phyloP scores from a whole-genome alignment of 2,113 vertebrate genomes.

The Cettia cetti region DNA sequence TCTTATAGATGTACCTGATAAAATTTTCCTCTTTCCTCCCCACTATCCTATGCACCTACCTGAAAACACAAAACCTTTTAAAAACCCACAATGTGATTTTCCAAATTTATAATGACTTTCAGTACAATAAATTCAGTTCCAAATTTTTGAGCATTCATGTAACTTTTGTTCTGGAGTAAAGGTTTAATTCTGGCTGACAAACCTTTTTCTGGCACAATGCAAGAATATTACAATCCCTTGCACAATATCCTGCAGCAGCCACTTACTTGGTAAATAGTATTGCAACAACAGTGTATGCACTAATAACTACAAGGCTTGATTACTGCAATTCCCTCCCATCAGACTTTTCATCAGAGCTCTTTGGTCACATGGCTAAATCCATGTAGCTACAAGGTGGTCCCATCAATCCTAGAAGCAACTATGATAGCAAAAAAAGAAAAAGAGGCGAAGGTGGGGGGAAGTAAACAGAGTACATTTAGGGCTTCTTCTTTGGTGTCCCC shows the following conservation, averaged over 20 bases:
- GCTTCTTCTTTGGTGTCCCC: not conserved
- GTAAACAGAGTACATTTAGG: not conserved
- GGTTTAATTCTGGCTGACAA: not conserved
- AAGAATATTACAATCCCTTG: not conserved
- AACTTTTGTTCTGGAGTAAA: not conserved
- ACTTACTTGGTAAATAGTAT: not conserved
- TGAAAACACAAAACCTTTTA: not conserved
- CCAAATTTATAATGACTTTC: not conserved
- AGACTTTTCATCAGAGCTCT: constrained; percentile 8
- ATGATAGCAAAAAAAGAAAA: not conserved
- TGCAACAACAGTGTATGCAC: not conserved
- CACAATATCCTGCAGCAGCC: constrained; percentile 36
- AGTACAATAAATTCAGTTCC: not conserved
- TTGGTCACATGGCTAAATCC: not conserved
- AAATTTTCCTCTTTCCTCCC: not conserved
- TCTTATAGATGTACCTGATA: not conserved
- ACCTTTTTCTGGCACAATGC: not conserved
- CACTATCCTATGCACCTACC: not conserved
- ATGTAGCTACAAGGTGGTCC: not conserved
- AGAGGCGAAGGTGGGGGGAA: accelerated
- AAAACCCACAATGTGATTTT: not conserved
- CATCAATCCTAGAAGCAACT: not conserved
- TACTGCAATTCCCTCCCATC: not conserved
- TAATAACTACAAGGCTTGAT: not conserved
- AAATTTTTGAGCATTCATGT: not conserved